These are phyloP conservation scores for Macrotis lagotis DNA, from an alignment of 2,113 vertebrate genomes.

Conservation along the genomic window DNA sequence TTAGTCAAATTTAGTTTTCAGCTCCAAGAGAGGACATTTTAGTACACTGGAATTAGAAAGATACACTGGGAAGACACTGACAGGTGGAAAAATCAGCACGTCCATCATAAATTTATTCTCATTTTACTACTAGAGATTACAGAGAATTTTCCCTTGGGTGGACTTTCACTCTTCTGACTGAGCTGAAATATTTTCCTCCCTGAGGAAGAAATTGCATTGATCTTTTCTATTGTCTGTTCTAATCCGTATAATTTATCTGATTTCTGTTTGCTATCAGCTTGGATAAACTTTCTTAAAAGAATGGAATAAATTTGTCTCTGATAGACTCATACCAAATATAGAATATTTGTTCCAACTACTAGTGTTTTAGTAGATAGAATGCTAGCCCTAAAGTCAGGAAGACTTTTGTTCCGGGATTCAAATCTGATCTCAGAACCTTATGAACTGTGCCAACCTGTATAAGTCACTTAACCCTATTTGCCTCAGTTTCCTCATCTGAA, in stretches of 20 bases:
- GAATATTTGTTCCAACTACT: not conserved
- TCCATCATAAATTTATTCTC: not conserved
- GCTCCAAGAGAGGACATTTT: not conserved
- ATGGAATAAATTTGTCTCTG: not conserved
- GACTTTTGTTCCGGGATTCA: not conserved
- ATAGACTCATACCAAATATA: not conserved
- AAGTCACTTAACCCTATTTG: not conserved
- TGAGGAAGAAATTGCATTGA: not conserved
- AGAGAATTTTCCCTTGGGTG: not conserved
- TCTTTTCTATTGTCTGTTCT: not conserved
- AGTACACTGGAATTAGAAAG: not conserved
- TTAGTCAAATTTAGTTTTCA: not conserved
- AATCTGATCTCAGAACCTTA: not conserved
- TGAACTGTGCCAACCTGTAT: not conserved
- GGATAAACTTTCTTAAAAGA: not conserved
- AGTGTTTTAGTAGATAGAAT: not conserved
- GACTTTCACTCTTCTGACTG: not conserved
- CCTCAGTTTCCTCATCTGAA: not conserved
- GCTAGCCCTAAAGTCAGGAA: not conserved
- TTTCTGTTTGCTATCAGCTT: not conserved
- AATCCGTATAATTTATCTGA: not conserved
- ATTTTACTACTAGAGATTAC: not conserved
- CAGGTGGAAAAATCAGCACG: not conserved
- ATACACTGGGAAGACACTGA: not conserved
- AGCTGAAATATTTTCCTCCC: not conserved